phyloP scores from a whole-genome alignment of 2,113 vertebrate genomes.

The Propithecus coquereli region DNA sequence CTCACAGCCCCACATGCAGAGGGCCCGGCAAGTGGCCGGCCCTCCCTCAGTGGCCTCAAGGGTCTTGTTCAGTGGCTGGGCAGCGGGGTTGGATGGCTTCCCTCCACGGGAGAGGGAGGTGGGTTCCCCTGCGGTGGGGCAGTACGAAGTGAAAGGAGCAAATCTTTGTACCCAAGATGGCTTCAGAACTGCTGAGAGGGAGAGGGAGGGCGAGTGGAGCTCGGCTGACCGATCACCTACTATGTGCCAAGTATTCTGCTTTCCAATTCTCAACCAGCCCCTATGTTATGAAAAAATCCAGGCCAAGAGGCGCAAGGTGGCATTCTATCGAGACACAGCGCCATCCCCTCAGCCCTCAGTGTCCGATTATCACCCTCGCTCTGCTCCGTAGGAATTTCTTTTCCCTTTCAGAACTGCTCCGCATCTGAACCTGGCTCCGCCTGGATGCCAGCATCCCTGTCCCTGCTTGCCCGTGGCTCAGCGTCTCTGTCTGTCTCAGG shows the following conservation, averaged over 20 bases:
- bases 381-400: not conserved
- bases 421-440: not conserved
- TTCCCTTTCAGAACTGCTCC: not conserved
- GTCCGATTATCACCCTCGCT: rapidly evolving
- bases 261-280: not conserved
- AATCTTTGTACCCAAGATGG: not conserved
- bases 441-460: not conserved
- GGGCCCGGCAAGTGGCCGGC: rapidly evolving
- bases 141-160: not conserved
- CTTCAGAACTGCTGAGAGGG: not conserved
- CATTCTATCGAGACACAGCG: rapidly evolving
- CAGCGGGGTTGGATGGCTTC: not conserved
- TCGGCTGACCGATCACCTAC: not conserved
- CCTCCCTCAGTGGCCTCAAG: not conserved
- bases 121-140: too few species aligned
- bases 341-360: not conserved
- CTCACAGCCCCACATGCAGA: rapidly evolving
- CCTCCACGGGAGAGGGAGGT: not conserved
- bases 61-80: not conserved
- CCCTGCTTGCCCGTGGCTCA: not conserved
- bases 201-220: not conserved
- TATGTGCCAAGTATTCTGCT: not conserved
- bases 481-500: not conserved
- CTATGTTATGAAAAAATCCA: not conserved
- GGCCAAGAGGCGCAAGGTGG: not conserved